These are phyloP conservation scores for Callionymus lyra DNA, from an alignment of 2,113 vertebrate species.

Conservation along the genomic window DNA sequence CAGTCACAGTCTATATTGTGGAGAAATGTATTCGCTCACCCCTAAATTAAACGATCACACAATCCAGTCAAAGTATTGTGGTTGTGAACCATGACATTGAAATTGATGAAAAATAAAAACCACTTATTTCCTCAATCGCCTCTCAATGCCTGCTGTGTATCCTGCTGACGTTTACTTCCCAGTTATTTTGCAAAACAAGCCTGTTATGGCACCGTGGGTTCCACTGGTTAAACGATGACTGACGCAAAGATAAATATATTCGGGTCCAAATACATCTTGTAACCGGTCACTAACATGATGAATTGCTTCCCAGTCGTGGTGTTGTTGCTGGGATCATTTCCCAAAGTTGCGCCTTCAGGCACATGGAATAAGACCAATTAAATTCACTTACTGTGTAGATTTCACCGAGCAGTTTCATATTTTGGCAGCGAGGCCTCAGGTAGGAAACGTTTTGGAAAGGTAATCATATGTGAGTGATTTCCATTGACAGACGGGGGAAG, in stretches of 20 bases:
- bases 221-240: slow-evolving; percentile 14
- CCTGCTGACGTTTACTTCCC: slow-evolving; percentile 16
- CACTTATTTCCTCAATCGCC: too few species aligned
- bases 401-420: slow-evolving; percentile 20
- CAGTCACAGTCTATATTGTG: too few species aligned
- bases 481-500: slow-evolving; percentile 15
- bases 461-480: slow-evolving; percentile 13
- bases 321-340: slow-evolving; percentile 15
- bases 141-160: too few species aligned
- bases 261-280: slow-evolving; percentile 13
- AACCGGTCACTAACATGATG: slow-evolving; percentile 10
- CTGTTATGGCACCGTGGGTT: slow-evolving; percentile 18
- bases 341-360: slow-evolving; percentile 22
- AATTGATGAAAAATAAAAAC: too few species aligned
- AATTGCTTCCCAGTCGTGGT: slow-evolving; percentile 16
- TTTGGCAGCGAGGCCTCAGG: slow-evolving; percentile 10
- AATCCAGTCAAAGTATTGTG: too few species aligned
- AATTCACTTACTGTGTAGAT: slow-evolving; percentile 24
- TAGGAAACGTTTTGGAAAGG: slow-evolving; percentile 6
- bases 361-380: slow-evolving; percentile 21
- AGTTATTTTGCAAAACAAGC: slow-evolving; percentile 25
- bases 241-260: slow-evolving; percentile 27
- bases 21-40: too few species aligned
- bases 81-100: too few species aligned
- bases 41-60: too few species aligned